Evolutionary conservation across 2,888 invertebrate genomes (phyloP).

Genomic region (Ichneumoninae sp.): DNA sequence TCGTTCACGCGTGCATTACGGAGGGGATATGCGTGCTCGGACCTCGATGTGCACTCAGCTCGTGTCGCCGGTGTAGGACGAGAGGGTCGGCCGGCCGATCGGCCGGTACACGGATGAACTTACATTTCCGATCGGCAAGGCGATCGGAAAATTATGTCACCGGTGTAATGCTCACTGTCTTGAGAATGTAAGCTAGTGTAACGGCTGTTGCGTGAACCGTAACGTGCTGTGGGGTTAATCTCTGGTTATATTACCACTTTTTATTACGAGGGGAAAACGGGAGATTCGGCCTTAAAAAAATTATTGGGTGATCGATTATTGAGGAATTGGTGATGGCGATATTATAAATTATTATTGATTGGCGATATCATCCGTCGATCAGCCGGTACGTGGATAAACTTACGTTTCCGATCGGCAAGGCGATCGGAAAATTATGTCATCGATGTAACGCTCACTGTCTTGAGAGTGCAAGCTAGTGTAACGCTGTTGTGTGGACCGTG

Average conservation of each 20-base stretch:
- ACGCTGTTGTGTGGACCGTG: background rate
- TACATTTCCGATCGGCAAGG: constrained; percentile 40
- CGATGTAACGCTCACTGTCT: constrained; percentile 51
- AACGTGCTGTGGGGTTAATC: background rate
- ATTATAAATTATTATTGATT: too few relatives aligned
- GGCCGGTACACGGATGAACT: background rate
- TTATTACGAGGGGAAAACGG: too few relatives aligned
- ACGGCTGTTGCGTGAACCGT: background rate
- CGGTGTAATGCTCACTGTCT: constrained; percentile 53
- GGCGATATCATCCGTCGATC: background rate
- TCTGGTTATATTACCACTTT: too few relatives aligned
- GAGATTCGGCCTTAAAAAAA: too few relatives aligned
- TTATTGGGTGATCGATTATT: too few relatives aligned
- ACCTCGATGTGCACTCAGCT: constrained; percentile 76
- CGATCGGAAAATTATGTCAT: constrained; percentile 63
- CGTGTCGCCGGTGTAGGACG: constrained; percentile 22
- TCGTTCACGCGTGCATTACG: constrained; percentile 80
- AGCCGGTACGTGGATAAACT: background rate
- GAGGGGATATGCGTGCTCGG: constrained; percentile 75
- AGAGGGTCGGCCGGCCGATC: constrained; percentile 26
- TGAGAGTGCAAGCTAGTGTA: constrained; percentile 10
- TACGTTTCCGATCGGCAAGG: constrained; percentile 35
- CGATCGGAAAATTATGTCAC: constrained; percentile 63
- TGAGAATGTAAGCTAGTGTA: constrained; percentile 14
- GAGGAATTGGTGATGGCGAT: too few relatives aligned